Conservation (phyloP, 2,113 vertebrate genomes). For the Melanostigma gelatinosum region DNA sequence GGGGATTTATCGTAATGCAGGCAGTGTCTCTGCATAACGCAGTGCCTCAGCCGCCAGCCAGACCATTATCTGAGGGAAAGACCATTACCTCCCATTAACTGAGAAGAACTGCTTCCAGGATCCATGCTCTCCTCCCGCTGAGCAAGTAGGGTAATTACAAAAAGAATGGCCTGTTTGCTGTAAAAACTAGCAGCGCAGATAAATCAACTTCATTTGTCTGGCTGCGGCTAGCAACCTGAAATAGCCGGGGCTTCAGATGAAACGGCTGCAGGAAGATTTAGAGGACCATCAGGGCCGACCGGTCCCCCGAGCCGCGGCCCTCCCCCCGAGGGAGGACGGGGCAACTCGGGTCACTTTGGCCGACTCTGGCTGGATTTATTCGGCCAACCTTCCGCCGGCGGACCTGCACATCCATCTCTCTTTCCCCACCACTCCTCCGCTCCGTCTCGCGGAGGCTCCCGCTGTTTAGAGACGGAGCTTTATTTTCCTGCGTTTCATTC, state of each 20-base stretch:
- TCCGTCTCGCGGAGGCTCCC: slow-evolving; percentile 53
- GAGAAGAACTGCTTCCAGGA: slow-evolving; percentile 68
- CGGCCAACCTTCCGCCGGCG: slow-evolving; percentile 51
- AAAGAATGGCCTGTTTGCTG: slow-evolving; percentile 65
- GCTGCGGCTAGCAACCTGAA: slow-evolving; percentile 38
- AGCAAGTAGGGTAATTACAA: slow-evolving; percentile 75
- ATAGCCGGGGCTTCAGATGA: slow-evolving; percentile 55
- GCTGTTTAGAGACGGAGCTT: slow-evolving; percentile 58
- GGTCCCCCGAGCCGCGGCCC: slow-evolving; percentile 35
- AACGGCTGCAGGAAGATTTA: slow-evolving; percentile 68
- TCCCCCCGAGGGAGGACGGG: slow-evolving; percentile 20
- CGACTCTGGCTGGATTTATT: slow-evolving; percentile 64
- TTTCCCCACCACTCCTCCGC: slow-evolving; percentile 21
- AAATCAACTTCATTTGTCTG: slow-evolving; percentile 69
- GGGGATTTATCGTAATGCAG: slow-evolving; percentile 62
- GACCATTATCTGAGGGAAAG: slow-evolving; percentile 73
- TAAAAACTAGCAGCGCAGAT: slow-evolving; percentile 61
- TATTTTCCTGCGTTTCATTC: slow-evolving; percentile 29
- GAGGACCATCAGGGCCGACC: slow-evolving; percentile 48
- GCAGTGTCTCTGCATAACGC: slow-evolving; percentile 56
- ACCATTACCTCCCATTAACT: slow-evolving; percentile 80
- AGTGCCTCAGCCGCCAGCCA: slow-evolving; percentile 49
- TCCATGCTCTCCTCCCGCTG: slow-evolving; percentile 49
- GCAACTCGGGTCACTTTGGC: slow-evolving; percentile 47
- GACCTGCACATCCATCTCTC: slow-evolving; percentile 69